These are phyloP conservation scores for Polydrusus tereticollis DNA, from an alignment of 2,888 invertebrate species.

Conservation along the genomic window DNA sequence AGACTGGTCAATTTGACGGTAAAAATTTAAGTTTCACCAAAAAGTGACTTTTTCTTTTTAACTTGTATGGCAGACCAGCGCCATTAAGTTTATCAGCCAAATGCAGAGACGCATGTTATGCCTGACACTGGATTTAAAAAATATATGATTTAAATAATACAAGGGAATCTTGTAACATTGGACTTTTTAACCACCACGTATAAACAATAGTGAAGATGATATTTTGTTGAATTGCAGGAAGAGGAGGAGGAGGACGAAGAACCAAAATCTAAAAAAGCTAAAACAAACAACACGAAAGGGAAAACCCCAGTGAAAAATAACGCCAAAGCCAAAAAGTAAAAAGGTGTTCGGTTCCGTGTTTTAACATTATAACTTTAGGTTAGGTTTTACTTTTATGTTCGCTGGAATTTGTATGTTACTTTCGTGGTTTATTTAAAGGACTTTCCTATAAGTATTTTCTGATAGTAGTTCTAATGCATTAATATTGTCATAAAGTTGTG, in stretches of 20 bases:
- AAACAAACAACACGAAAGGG: slow-evolving; percentile 81
- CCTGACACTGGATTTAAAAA: no score
- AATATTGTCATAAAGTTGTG: slow-evolving; percentile 18
- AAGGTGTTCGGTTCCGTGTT: slow-evolving; percentile 41
- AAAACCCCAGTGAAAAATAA: slow-evolving; percentile 73
- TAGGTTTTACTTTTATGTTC: slow-evolving; percentile 45
- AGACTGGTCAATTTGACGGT: no score
- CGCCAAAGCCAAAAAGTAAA: slow-evolving; percentile 78
- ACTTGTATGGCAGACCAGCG: no score
- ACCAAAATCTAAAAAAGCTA: slow-evolving; percentile 81
- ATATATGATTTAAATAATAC: no score
- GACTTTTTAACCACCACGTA: slow-evolving; percentile 1
- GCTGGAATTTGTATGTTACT: slow-evolving; percentile 41
- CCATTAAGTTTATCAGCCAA: no score
- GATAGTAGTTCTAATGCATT: slow-evolving; percentile 13
- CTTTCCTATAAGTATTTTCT: slow-evolving; percentile 16
- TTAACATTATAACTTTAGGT: slow-evolving; percentile 33
- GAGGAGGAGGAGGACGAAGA: slow-evolving; percentile 82
- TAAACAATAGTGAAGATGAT: slow-evolving; percentile 5
- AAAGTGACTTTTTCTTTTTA: no score
- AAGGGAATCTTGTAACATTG: not conserved
- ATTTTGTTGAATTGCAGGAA: slow-evolving; percentile 66
- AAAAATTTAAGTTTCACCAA: no score
- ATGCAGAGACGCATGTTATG: no score
- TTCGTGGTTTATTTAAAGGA: slow-evolving; percentile 36